Percentiles rank a stretch among this genome's conserved stretches.
Conservation (phyloP, 2,113 vertebrate species). For the Cheirogaleus medius region DNA sequence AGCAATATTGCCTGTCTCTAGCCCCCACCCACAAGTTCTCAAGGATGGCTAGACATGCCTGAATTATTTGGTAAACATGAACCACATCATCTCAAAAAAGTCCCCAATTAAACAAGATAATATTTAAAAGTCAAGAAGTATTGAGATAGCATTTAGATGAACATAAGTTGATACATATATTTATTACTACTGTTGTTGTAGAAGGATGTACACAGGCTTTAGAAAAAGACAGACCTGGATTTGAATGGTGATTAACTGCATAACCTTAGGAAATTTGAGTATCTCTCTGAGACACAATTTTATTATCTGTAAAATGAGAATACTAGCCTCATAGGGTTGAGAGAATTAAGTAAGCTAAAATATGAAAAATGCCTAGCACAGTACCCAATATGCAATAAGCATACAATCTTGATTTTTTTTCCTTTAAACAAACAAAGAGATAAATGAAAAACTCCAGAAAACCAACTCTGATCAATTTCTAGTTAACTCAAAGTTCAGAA, state of each 20-base stretch:
- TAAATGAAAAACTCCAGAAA: neutral
- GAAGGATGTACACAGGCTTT: neutral
- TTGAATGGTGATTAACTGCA: neutral
- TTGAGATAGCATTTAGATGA: neutral
- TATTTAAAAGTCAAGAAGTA: neutral
- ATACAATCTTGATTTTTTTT: neutral
- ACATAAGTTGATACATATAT: neutral
- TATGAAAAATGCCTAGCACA: neutral
- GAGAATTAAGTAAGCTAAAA: conserved; percentile 16
- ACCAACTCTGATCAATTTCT: neutral
- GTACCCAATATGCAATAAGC: neutral
- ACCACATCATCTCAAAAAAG: neutral
- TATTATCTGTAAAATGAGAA: neutral
- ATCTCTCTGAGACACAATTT: neutral
- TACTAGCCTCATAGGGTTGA: neutral
- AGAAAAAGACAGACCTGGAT: neutral
- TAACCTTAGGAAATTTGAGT: neutral
- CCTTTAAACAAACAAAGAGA: neutral
- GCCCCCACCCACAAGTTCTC: neutral
- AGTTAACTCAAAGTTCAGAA: neutral
- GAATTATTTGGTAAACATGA: neutral
- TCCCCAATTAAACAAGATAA: neutral
- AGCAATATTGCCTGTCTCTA: neutral
- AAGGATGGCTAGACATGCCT: neutral
- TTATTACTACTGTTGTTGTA: neutral